phyloP scores from a whole-genome alignment of 2,797 vertebrate species.

The Malurus leucopterus region DNA sequence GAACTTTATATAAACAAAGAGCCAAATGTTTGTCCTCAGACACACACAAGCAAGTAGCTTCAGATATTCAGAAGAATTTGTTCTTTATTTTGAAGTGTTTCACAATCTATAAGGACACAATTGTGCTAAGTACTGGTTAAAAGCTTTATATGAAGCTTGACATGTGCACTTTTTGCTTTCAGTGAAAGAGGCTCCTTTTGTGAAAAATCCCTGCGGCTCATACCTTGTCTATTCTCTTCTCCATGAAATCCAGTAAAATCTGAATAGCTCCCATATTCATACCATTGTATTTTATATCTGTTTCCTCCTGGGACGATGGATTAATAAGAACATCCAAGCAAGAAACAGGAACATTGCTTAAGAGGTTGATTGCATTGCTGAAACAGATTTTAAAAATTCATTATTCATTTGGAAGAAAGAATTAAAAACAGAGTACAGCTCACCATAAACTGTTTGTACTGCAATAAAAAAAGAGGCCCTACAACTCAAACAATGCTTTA shows the following conservation, averaged over 20 bases:
- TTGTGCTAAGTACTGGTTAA: background rate
- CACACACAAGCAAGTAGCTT: background rate
- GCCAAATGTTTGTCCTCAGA: background rate
- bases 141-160: background rate
- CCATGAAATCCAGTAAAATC: constrained; percentile 91
- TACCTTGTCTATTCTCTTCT: constrained; percentile 97
- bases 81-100: background rate
- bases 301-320: constrained; percentile 82
- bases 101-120: background rate
- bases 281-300: constrained; percentile 80
- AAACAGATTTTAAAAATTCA: constrained; percentile 61
- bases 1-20: background rate
- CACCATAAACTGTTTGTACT: background rate
- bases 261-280: constrained; percentile 90
- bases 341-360: constrained; percentile 92
- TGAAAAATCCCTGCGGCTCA: background rate
- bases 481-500: constrained; percentile 1
- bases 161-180: background rate
- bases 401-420: constrained; percentile 36
- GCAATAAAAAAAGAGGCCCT: background rate
- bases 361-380: constrained; percentile 95
- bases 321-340: constrained; percentile 91
- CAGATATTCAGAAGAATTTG: background rate
- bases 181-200: background rate
- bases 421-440: constrained; percentile 4